These are phyloP conservation scores for Leptopilina boulardi DNA, from an alignment of 1,140 invertebrate species.

Conservation along the genomic window DNA sequence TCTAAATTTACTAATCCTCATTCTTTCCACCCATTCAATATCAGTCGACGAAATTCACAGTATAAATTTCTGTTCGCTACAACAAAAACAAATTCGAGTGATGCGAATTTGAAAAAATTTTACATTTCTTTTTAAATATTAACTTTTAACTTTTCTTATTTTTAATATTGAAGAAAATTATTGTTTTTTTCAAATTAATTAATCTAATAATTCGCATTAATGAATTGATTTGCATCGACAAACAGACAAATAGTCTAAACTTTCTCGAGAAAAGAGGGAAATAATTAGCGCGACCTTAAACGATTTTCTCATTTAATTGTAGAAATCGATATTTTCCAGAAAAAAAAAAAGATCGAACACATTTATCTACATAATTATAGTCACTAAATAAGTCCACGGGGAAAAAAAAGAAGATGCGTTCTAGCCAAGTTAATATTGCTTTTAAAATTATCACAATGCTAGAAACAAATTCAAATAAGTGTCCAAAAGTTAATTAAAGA, in stretches of 20 bases:
- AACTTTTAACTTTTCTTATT: no score
- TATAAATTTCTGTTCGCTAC: not conserved
- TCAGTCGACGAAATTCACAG: slow-evolving; percentile 23
- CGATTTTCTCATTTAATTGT: not conserved
- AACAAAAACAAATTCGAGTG: not conserved
- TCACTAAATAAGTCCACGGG: not conserved
- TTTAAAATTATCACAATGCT: slow-evolving; percentile 56
- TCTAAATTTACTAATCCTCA: slow-evolving; percentile 21
- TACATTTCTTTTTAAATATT: not conserved
- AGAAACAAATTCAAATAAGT: slow-evolving; percentile 21
- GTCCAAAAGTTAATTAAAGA: not conserved
- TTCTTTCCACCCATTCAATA: slow-evolving; percentile 14
- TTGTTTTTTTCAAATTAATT: not conserved
- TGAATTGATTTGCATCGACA: not conserved
- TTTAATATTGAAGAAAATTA: not conserved
- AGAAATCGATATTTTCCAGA: not conserved
- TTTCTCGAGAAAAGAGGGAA: slow-evolving; percentile 10
- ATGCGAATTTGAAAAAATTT: not conserved
- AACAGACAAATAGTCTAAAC: slow-evolving; percentile 3
- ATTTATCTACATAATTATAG: not conserved
- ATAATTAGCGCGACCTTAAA: not conserved
- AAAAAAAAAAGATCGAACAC: not conserved
- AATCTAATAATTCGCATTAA: slow-evolving; percentile 1
- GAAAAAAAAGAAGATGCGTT: not conserved
- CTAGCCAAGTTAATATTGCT: slow-evolving; percentile 55